phyloP scores from a whole-genome alignment of 2,113 vertebrate species.

The Hystrix cristata region DNA sequence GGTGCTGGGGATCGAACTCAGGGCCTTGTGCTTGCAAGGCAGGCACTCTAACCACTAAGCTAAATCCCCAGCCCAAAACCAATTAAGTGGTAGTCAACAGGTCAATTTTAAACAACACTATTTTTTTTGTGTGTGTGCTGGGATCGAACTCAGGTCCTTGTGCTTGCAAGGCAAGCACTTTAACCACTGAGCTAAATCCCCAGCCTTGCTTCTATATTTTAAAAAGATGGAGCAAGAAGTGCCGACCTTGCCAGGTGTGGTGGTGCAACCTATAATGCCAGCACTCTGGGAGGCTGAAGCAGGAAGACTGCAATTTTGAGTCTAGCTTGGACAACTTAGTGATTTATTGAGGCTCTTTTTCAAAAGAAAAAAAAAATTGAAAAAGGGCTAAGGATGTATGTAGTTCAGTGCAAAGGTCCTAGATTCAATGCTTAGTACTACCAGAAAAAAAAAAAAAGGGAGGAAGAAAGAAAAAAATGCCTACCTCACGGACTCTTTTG shows the following conservation, averaged over 20 bases:
- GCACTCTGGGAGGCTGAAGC: not conserved
- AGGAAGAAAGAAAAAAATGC: rapidly evolving
- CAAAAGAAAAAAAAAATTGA: not conserved
- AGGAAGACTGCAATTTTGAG: not conserved
- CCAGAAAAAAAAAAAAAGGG: not conserved
- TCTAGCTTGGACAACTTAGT: not conserved
- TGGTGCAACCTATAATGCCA: not conserved
- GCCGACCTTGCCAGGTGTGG: not conserved
- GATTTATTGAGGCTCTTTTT: not conserved
- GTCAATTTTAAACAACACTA: too few species aligned
- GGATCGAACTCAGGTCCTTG: too few species aligned
- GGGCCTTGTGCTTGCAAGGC: too few species aligned
- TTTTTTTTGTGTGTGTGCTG: too few species aligned
- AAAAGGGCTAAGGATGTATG: not conserved
- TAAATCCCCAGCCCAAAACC: too few species aligned
- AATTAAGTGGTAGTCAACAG: too few species aligned
- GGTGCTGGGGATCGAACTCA: too few species aligned
- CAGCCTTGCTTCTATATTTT: not conserved
- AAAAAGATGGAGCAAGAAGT: not conserved
- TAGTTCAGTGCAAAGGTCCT: not conserved
- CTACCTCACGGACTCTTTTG: not conserved
- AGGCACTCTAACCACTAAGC: too few species aligned
- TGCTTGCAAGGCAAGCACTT: too few species aligned
- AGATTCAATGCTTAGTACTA: not conserved
- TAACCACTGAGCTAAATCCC: too few species aligned